phyloP scores from a whole-genome alignment of 2,113 vertebrate genomes.

The Actenoides hombroni region DNA sequence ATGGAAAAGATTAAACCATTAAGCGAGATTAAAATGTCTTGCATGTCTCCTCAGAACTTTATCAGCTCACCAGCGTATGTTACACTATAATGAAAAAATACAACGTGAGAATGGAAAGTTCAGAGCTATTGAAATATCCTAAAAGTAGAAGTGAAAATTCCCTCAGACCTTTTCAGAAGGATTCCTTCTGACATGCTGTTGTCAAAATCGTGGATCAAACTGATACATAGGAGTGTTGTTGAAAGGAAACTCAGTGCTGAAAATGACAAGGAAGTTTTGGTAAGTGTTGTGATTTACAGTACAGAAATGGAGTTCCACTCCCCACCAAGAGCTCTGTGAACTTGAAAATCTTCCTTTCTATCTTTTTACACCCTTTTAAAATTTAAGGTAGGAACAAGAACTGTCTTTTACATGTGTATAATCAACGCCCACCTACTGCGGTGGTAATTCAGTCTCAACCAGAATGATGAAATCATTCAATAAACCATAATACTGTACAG shows the following conservation, averaged over 20 bases:
- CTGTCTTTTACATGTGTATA: background rate
- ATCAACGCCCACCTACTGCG: background rate
- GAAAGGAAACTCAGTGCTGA: background rate
- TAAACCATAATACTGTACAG: background rate
- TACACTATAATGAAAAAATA: background rate
- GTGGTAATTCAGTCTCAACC: background rate
- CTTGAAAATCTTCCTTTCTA: background rate
- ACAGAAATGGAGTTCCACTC: background rate
- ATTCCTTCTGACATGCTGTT: slow-evolving; percentile 52
- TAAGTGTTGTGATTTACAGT: background rate
- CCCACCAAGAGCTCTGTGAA: background rate
- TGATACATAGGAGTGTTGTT: background rate
- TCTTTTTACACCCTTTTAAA: background rate
- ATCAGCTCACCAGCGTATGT: background rate
- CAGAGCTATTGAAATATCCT: background rate
- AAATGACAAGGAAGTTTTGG: slow-evolving; percentile 3
- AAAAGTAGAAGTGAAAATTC: slow-evolving; percentile 9
- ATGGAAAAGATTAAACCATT: slow-evolving; percentile 23
- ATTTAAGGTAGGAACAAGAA: background rate
- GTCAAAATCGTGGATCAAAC: slow-evolving; percentile 46
- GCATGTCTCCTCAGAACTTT: slow-evolving; percentile 18
- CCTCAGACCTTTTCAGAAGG: slow-evolving; percentile 35
- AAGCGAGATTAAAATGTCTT: slow-evolving; percentile 48
- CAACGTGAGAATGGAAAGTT: background rate
- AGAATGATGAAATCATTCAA: background rate